A percentile compares a stretch with the other conserved stretches of the same genome.
These are phyloP conservation scores for Amblyopsis rosae DNA, from an alignment of 2,113 vertebrate genomes.

Conservation along the genomic window DNA sequence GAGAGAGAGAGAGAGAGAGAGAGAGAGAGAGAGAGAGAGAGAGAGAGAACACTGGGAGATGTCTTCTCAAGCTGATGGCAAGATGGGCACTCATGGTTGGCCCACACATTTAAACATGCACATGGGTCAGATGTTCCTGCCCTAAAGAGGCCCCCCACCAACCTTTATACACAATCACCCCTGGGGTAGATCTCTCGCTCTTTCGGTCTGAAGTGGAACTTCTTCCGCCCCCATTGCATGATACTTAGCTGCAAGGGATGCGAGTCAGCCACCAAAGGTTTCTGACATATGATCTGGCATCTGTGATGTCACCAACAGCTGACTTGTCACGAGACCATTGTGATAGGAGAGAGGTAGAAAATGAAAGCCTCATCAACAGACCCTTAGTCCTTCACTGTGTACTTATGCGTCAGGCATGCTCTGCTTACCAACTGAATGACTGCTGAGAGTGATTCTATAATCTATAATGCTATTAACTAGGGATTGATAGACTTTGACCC, in stretches of 20 bases:
- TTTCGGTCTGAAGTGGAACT: conserved; percentile 62
- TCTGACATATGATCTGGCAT: conserved; percentile 83
- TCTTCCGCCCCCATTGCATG: conserved; percentile 50
- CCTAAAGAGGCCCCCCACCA: conserved; percentile 70
- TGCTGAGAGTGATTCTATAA: conserved; percentile 93
- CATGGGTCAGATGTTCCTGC: conserved; percentile 78
- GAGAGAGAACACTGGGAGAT: conserved; percentile 26
- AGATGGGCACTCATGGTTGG: conserved; percentile 46
- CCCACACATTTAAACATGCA: conserved; percentile 50
- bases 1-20: conserved; percentile 6
- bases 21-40: neutral
- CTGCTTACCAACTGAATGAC: conserved; percentile 85
- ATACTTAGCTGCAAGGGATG: conserved; percentile 57
- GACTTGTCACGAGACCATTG: conserved; percentile 86
- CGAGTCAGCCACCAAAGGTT: conserved; percentile 81
- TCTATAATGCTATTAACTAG: conserved; percentile 94
- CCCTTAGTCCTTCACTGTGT: conserved; percentile 63
- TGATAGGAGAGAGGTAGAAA: conserved; percentile 42
- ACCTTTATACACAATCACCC: conserved; percentile 29
- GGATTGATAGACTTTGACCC: conserved; percentile 95
- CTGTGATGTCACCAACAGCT: conserved; percentile 88
- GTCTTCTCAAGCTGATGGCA: conserved; percentile 73
- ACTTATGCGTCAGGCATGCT: conserved; percentile 58
- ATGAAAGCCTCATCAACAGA: conserved; percentile 66
- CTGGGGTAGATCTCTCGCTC: conserved; percentile 36